A percentile compares a stretch with the other conserved stretches of the same genome.
These are phyloP conservation scores for Benthosema pterotum DNA, from an alignment of 2,797 vertebrate species.

Conservation along the genomic window DNA sequence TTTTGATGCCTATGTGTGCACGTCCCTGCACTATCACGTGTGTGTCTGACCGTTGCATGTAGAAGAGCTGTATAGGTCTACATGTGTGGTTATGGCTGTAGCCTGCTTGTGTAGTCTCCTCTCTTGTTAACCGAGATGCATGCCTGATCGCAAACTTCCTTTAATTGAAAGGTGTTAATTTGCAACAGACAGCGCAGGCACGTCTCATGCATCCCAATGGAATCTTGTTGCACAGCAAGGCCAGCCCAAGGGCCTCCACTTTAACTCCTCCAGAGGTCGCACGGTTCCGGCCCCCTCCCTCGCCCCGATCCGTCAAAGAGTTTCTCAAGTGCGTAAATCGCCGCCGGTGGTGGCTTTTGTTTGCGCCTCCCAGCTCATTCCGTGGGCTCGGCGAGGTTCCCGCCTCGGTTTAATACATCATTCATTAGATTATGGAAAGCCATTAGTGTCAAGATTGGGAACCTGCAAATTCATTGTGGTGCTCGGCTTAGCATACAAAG, in stretches of 20 bases:
- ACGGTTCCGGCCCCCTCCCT: conserved; percentile 2
- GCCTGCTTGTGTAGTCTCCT: conserved; percentile 25
- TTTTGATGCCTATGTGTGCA: too few species aligned
- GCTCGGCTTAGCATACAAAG: conserved; percentile 91
- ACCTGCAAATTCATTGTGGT: conserved; percentile 89
- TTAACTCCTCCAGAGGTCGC: conserved; percentile 43
- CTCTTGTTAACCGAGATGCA: conserved; percentile 43
- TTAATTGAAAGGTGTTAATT: conserved; percentile 71
- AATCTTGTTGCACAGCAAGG: conserved; percentile 19
- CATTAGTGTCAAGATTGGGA: conserved; percentile 92
- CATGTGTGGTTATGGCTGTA: conserved; percentile 19
- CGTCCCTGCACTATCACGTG: conserved; percentile 16
- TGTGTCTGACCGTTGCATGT: conserved; percentile 17
- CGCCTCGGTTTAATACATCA: conserved; percentile 86
- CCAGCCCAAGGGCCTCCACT: conserved; percentile 11
- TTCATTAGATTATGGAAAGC: conserved; percentile 94
- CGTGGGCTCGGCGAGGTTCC: conserved; percentile 81
- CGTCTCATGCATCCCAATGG: conserved; percentile 45
- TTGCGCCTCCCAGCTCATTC: conserved; percentile 76
- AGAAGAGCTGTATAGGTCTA: conserved; percentile 16
- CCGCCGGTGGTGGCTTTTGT: conserved; percentile 70
- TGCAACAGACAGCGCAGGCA: conserved; percentile 29
- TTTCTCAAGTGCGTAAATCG: conserved; percentile 54
- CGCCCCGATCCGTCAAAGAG: conserved; percentile 42
- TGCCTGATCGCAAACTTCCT: conserved; percentile 63